Evolutionary conservation across 2,113 vertebrate species (phyloP).

Genomic region (Uropsilus gracilis): DNA sequence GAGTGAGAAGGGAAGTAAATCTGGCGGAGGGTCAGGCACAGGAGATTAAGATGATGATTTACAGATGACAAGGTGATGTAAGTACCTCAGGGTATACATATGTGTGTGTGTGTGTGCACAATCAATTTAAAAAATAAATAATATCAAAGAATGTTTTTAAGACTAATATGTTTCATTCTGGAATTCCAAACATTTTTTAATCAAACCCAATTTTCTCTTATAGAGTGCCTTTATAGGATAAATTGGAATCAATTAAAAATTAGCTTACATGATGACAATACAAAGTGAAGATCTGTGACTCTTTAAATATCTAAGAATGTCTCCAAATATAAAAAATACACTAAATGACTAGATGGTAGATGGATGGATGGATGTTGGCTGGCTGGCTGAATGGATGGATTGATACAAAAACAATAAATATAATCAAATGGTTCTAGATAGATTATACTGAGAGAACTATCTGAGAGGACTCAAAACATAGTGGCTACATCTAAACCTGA

Average conservation of each 20-base stretch:
- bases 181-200: not conserved
- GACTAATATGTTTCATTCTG: not conserved
- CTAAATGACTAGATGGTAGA: not conserved
- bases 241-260: not conserved
- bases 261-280: not conserved
- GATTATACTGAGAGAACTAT: not conserved
- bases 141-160: no score
- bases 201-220: not conserved
- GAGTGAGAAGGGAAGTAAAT: no score
- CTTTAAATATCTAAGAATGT: constrained; percentile 15
- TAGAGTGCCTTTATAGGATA: not conserved
- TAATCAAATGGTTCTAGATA: not conserved
- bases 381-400: not conserved
- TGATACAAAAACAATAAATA: not conserved
- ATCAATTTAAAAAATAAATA: no score
- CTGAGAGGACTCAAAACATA: not conserved
- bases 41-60: no score
- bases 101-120: no score
- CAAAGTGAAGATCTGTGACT: not conserved
- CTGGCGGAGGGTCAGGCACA: no score
- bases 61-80: no score
- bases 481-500: not conserved
- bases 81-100: no score
- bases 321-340: constrained; percentile 22
- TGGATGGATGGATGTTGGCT: not conserved